Evolutionary conservation across 1,140 invertebrate genomes (phyloP).

Genomic region (Probaryconus sp.): DNA sequence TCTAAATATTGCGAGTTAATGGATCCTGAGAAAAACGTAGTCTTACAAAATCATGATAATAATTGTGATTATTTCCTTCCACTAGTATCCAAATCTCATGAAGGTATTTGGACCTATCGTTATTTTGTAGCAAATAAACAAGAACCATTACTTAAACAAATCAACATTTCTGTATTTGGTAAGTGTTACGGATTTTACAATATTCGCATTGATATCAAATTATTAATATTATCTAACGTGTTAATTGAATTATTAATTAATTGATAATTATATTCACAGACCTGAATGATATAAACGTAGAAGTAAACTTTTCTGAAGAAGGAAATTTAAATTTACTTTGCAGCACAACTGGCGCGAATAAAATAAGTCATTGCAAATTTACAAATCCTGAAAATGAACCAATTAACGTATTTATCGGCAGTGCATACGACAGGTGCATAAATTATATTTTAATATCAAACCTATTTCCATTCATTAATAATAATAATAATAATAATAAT

Average conservation of each 20-base stretch:
- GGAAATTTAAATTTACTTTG: constrained; percentile 4
- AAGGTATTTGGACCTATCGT: constrained; percentile 1
- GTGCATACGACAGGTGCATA: constrained; percentile 4
- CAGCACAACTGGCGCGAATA: neutral
- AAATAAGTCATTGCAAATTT: constrained; percentile 37
- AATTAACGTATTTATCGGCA: constrained; percentile 8
- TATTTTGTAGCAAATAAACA: neutral
- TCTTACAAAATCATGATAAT: neutral
- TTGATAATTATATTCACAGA: constrained; percentile 13
- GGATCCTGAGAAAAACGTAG: constrained; percentile 2
- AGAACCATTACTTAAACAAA: neutral
- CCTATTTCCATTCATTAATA: no score
- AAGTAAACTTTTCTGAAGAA: neutral
- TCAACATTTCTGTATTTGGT: neutral
- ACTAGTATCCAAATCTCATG: constrained; percentile 3
- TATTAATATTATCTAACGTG: no score
- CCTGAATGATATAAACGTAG: neutral
- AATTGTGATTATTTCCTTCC: neutral
- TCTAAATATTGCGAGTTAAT: neutral
- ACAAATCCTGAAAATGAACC: neutral
- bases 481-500: no score
- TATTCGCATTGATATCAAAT: no score
- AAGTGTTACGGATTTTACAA: neutral
- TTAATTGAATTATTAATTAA: no score
- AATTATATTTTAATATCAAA: no score